Base-by-base conservation (phyloP, 2,888 invertebrate species). In the Rutpela maculata region DNA sequence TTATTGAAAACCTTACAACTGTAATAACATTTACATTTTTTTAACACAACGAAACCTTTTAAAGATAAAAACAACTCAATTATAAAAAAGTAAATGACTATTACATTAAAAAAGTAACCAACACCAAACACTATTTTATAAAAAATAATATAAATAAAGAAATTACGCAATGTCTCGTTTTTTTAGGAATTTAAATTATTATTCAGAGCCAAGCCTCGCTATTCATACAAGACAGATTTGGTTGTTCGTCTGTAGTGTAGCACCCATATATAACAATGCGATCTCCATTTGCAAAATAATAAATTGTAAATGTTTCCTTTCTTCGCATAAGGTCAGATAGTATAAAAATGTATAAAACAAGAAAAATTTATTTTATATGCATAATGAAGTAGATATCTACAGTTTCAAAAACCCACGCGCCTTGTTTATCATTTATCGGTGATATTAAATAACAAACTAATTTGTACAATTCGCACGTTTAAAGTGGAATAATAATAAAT, bases 261-360 rank as follows among this genome's bases (percentile, higher is more conserved):
- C 17, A 19, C 4, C 15, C 22, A 10, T 12, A 22, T 31, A 62
- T 60, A 60, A 60, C 62, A 62, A 62, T 62, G 35, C 9, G 62
- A 26, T 62, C 35, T n/a, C 62, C 62, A 62, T 62, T 22, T 26
- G 62, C 62, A 62, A 62, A 62, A 62, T 62, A n/a, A 62, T 62
- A 62, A 62, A 62, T 62, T n/a, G 62, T 62, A 62, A 11, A 31
- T 26, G 26, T 62, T 62, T n/a, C n/a, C 31, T 22, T 31, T 5
- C 4, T 10, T 62, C 9, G 62, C n/a, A 62, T 62, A 31, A 62
- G 62, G 62, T 62, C 62, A 62, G 31, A 62, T 31, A 15, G 11
- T n/a, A 62, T 9, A 31, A 62, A 62, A 62, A n/a, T 62, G 5
- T 31, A 62, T n/a, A 62, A 31, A 62, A 31, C 31, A 31, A 62